phyloP scores from a whole-genome alignment of 2,888 invertebrate species.

The Clunio marinus region DNA sequence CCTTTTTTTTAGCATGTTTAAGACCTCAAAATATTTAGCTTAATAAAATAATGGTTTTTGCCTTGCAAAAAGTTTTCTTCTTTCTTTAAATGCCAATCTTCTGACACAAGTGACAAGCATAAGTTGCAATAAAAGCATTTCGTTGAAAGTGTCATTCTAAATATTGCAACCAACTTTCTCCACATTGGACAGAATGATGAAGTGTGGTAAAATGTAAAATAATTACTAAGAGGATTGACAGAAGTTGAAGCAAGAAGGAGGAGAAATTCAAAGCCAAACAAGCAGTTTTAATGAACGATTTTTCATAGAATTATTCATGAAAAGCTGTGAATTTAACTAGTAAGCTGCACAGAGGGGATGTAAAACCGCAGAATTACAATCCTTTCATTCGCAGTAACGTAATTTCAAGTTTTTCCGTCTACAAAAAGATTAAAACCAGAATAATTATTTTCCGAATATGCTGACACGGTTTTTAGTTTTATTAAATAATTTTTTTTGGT shows the following conservation, averaged over 20 bases:
- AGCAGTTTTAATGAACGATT: background rate
- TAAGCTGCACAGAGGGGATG: background rate
- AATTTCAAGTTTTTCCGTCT: too few relatives aligned
- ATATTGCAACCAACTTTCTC: background rate
- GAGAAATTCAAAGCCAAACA: background rate
- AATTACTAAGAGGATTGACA: conserved; percentile 20
- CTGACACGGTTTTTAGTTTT: too few relatives aligned
- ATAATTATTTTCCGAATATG: too few relatives aligned
- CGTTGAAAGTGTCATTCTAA: background rate
- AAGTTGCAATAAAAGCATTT: conserved; percentile 2
- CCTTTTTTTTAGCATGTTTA: background rate
- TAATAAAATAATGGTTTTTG: background rate
- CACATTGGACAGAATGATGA: conserved; percentile 12
- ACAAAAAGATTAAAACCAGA: too few relatives aligned
- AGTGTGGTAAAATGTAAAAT: conserved; percentile 11
- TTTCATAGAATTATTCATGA: background rate
- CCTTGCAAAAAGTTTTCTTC: background rate
- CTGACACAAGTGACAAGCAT: too few relatives aligned
- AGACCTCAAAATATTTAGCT: conserved; percentile 10
- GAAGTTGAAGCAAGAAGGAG: background rate
- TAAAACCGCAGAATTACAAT: conserved; percentile 19
- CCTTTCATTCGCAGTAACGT: too few relatives aligned
- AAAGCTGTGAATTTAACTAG: background rate
- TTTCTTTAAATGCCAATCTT: too few relatives aligned
- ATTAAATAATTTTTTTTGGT: too few relatives aligned